A percentile compares a stretch with the other conserved stretches of the same genome.
These are phyloP conservation scores for Henricia sp. DNA, from an alignment of 53 echinoderm and acorn worm genomes.

Conservation along the genomic window DNA sequence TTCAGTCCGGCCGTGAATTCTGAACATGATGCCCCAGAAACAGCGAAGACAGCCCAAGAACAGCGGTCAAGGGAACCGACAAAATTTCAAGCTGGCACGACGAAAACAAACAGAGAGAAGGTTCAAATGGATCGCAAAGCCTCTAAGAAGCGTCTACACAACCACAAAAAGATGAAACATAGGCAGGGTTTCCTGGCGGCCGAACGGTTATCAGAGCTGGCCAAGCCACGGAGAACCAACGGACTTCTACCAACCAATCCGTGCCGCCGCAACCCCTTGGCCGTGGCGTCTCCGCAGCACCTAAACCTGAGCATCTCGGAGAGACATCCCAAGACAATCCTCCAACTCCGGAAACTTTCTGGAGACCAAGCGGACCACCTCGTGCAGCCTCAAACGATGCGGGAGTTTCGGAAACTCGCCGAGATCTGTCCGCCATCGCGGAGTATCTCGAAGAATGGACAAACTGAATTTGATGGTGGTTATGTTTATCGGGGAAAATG, in stretches of 20 bases:
- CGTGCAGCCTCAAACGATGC: constrained; percentile 71
- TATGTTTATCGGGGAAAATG: background rate
- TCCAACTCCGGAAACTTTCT: constrained; percentile 62
- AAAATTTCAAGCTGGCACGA: background rate
- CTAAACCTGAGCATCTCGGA: constrained; percentile 63
- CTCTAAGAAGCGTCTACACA: background rate
- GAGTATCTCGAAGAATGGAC: background rate
- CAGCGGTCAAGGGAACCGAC: background rate
- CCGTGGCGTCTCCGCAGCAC: constrained; percentile 66
- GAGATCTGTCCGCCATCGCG: constrained; percentile 40
- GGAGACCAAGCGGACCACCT: constrained; percentile 71
- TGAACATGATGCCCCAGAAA: background rate
- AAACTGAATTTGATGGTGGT: background rate
- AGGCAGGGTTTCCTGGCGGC: constrained; percentile 4
- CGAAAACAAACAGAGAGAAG: background rate
- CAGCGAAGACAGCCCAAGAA: background rate
- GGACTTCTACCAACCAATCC: constrained; percentile 37
- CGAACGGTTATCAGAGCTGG: constrained; percentile 63
- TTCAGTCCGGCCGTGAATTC: constrained; percentile 30
- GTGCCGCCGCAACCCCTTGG: constrained; percentile 49
- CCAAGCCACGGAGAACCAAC: constrained; percentile 44
- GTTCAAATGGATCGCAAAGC: background rate
- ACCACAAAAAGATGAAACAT: background rate
- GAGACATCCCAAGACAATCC: constrained; percentile 62
- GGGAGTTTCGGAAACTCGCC: constrained; percentile 63